These are phyloP conservation scores for Peromyscus attwateri DNA, from an alignment of 2,797 vertebrate genomes.

Conservation along the genomic window DNA sequence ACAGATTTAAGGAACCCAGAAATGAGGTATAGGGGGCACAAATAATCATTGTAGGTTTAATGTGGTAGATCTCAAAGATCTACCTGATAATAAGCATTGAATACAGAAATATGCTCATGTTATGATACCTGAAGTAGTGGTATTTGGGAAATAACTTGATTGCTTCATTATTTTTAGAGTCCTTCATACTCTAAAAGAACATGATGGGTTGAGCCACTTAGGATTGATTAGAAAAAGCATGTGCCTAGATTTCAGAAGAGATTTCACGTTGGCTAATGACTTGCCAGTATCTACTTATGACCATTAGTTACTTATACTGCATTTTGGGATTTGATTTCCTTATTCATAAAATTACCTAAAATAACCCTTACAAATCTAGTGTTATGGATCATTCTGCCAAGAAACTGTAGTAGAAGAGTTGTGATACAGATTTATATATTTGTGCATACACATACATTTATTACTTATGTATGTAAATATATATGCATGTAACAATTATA, in stretches of 20 bases:
- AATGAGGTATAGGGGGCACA: background rate
- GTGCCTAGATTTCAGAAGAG: background rate
- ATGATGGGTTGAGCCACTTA: background rate
- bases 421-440: background rate
- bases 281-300: background rate
- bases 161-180: background rate
- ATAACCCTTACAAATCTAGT: background rate
- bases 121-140: background rate
- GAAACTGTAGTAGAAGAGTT: background rate
- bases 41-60: background rate
- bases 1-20: background rate
- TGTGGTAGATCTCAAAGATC: background rate
- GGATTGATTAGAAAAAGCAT: background rate
- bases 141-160: background rate
- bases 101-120: background rate
- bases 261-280: background rate
- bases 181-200: background rate
- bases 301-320: background rate
- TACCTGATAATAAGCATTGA: background rate
- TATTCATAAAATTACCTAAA: constrained; percentile 16
- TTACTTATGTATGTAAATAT: background rate
- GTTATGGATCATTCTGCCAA: background rate
- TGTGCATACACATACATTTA: background rate
- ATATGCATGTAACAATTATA: background rate
- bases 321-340: background rate